Percentiles rank a stretch among this genome's conserved stretches.
Conservation (phyloP, 2,888 invertebrate genomes). For the Scaptomyza cyrtandrae region DNA sequence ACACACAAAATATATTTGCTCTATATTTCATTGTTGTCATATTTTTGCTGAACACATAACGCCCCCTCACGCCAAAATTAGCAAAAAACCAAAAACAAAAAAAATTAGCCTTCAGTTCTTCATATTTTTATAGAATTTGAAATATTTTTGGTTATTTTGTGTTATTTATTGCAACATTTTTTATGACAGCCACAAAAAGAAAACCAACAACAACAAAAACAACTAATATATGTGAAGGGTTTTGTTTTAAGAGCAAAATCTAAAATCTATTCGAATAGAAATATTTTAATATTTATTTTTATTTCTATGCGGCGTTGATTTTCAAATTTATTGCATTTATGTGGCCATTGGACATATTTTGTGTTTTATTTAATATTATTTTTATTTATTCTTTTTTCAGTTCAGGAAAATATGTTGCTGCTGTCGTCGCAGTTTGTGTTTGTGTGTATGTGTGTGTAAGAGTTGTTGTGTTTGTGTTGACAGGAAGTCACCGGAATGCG, state of each 20-base stretch:
- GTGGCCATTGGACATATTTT: conserved; percentile 63
- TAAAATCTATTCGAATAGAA: conserved; percentile 11
- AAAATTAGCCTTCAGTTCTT: conserved; percentile 8
- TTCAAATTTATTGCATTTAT: conserved; percentile 74
- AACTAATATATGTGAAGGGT: conserved; percentile 41
- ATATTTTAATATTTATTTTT: conserved; percentile 35
- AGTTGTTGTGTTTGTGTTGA: conserved; percentile 46
- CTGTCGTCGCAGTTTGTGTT: conserved; percentile 23
- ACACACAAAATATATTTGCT: conserved; percentile 23
- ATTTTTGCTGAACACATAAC: conserved; percentile 48
- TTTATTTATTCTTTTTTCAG: conserved; percentile 21
- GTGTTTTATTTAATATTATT: conserved; percentile 23
- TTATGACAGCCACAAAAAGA: conserved; percentile 74
- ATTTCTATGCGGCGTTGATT: conserved; percentile 60
- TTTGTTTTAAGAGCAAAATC: conserved; percentile 27
- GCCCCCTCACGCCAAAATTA: conserved; percentile 56
- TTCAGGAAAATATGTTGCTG: conserved; percentile 42
- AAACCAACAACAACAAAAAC: conserved; percentile 6
- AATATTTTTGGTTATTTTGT: conserved; percentile 37
- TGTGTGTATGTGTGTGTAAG: conserved; percentile 10
- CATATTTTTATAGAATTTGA: conserved; percentile 31
- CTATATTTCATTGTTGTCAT: conserved; percentile 62
- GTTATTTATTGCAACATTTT: conserved; percentile 76
- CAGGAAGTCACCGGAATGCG: conserved; percentile 74
- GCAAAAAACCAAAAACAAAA: conserved; percentile 29